Evolutionary conservation across 2,113 vertebrate species (phyloP), one percentile per base, ranked within the genome.

Genomic region (Pseudorhombus dupliciocellatus): DNA sequence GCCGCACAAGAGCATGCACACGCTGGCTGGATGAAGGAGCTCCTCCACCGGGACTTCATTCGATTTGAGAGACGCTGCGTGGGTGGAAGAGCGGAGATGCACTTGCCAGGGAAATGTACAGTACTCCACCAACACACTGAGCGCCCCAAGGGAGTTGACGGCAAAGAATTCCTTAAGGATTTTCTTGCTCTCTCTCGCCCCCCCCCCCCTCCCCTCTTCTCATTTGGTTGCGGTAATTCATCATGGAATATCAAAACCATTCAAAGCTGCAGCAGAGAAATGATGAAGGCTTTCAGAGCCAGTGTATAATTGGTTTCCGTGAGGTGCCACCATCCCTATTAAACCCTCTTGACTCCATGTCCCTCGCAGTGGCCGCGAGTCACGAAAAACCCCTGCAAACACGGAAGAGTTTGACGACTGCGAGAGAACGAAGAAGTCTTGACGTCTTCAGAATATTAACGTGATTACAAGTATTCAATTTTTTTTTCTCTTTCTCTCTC

Each of bases 211-310:
- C 69, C 76, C 67, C 64, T 59, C 24, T 63, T 81, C 89, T 87
- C 80, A 81, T 89, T 89, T 84, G 87, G 50, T 84, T 74, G 79
- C 74, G 81, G 70, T 83, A 85, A 90, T 92, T 89, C 87, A 89
- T 90, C 88, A 79, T 37, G 70, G 79, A 84, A 79, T 87, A 90
- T 89, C 88, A 86, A 78, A 89, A 75, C 66, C 81, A 75, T 87
- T 85, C 73, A 83, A 77, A 71, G 72, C 77, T 72, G 30, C 63
- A 20, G 73, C 55, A 31, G 61, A 76, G 69, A 79, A 79, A 85
- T 64, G 81, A 85, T 66, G 79, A 82, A 77, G 73, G 80, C 64
- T 84, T 59, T 70, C 18, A 4, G 73, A 82, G 73, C 59, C 57
- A 11, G 40, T 59, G 73, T 54, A 63, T 86, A 90, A 91, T 89